phyloP scores from a whole-genome alignment of 53 echinoderm and acorn worm genomes.

The Zoroaster sp. region DNA sequence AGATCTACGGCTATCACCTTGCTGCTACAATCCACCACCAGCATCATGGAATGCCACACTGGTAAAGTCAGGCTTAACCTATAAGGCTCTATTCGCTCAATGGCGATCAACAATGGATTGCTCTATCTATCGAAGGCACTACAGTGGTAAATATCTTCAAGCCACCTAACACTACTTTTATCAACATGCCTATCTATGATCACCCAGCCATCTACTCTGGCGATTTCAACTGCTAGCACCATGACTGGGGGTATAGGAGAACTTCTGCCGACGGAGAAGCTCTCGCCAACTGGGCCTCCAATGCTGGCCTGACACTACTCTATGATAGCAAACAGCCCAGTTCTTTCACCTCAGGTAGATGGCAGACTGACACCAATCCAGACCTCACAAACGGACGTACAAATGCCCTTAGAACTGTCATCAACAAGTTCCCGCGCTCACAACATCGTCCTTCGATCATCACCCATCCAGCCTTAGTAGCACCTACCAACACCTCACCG shows the following conservation, averaged over 20 bases:
- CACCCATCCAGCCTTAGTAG: constrained; percentile 4
- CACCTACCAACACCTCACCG: not conserved
- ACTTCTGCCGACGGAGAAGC: constrained; percentile 38
- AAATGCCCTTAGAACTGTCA: too few species aligned
- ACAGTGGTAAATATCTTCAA: constrained; percentile 59
- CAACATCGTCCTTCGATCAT: constrained; percentile 5
- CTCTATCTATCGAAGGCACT: constrained; percentile 33
- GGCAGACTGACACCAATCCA: constrained; percentile 47
- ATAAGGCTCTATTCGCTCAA: too few species aligned
- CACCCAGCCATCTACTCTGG: constrained; percentile 3
- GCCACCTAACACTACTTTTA: constrained; percentile 32
- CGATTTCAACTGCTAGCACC: constrained; percentile 31
- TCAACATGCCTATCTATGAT: constrained; percentile 19
- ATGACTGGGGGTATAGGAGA: constrained; percentile 26
- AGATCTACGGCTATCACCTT: constrained; percentile 49
- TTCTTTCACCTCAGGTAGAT: constrained; percentile 48
- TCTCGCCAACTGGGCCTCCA: constrained; percentile 57
- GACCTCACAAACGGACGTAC: too few species aligned
- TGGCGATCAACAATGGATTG: constrained; percentile 27
- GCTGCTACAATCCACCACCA: constrained; percentile 53
- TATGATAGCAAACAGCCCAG: constrained; percentile 38
- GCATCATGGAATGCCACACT: constrained; percentile 52
- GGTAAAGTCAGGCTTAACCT: not conserved
- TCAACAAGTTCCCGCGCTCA: constrained; percentile 40
- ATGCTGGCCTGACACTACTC: constrained; percentile 20